Base-by-base conservation (phyloP, 2,797 vertebrate species). In the Stomatorhinus walkeri region DNA sequence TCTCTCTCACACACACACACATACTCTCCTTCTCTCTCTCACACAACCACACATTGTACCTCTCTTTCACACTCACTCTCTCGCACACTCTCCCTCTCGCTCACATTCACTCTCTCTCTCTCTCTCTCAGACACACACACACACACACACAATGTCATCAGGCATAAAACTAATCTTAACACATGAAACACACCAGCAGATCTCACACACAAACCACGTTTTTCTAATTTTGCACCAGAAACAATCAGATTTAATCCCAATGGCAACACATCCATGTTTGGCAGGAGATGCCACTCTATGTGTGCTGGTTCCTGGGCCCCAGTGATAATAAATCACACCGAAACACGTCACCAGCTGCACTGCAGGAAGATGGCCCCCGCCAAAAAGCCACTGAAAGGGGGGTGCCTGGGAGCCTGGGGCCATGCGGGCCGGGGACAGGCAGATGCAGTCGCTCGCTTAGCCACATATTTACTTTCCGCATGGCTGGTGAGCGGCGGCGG, bases 401-500 rank as follows among this genome's bases (percentile, higher is more conserved):
- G 19, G 19, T 5, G 16, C 54, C 54, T 61, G n/a, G 16, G 2
- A 9, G 59, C n/a, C 59, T 6, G 2, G 59, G 22, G 59, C 16
- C n/a, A 7, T 0, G n/a, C 2, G 59, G 59, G 22, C 19, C 22
- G 8, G 22, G 59, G 2, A 24, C 59, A 24, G 59, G 51, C 89
- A 89, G 86, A 43, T 83, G 52, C 54, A 64, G 52, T 2, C 7
- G 14, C 54, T 79, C 52, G 32, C 32, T 87, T 87, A 87, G 72
- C 36, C 52, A 87, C 81, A 84, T 52, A 43, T 81, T 88, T 88
- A 19, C 51, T 85, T 85, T 87, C 36, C 10, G 43, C 14, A 84
- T 84, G 51, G 48, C 79, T 19, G 52, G 40, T n/a, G 81, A 61
- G 3, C 54, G 61, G 89, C n/a, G 32, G 52, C 6, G 52, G 16